Conservation (phyloP, 2,888 invertebrate species). For the Pseudolycoriella hygida region DNA sequence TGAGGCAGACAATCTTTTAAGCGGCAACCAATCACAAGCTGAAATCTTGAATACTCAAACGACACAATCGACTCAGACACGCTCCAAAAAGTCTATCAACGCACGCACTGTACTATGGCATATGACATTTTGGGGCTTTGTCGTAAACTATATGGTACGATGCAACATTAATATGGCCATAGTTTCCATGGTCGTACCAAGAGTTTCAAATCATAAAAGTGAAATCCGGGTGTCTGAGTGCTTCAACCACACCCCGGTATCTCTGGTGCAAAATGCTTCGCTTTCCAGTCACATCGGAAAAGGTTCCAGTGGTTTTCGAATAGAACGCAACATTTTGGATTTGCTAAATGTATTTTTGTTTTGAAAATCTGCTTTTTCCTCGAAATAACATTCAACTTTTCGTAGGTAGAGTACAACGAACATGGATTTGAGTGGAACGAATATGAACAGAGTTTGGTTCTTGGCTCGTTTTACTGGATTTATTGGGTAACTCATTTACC, state of each 20-base stretch:
- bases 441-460: slow-evolving; percentile 34
- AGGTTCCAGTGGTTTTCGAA: too few species aligned
- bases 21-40: too few species aligned
- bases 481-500: slow-evolving; percentile 46
- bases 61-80: background rate
- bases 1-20: too few species aligned
- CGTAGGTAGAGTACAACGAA: background rate
- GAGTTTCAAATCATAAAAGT: background rate
- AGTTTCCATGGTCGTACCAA: slow-evolving; percentile 40
- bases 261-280: background rate
- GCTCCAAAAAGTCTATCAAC: background rate
- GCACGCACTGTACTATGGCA: slow-evolving; percentile 37
- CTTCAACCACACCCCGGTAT: too few species aligned
- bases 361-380: too few species aligned
- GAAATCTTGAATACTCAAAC: too few species aligned
- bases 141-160: slow-evolving; percentile 48
- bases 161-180: slow-evolving; percentile 49
- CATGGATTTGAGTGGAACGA: slow-evolving; percentile 35
- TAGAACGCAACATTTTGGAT: too few species aligned
- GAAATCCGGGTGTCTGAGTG: background rate
- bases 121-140: slow-evolving; percentile 44
- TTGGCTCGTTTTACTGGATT: slow-evolving; percentile 46
- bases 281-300: too few species aligned
- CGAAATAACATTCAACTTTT: too few species aligned
- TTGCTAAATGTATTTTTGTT: too few species aligned